phyloP scores from a whole-genome alignment of 2,797 vertebrate species.

The Lutjanus argentimaculatus region DNA sequence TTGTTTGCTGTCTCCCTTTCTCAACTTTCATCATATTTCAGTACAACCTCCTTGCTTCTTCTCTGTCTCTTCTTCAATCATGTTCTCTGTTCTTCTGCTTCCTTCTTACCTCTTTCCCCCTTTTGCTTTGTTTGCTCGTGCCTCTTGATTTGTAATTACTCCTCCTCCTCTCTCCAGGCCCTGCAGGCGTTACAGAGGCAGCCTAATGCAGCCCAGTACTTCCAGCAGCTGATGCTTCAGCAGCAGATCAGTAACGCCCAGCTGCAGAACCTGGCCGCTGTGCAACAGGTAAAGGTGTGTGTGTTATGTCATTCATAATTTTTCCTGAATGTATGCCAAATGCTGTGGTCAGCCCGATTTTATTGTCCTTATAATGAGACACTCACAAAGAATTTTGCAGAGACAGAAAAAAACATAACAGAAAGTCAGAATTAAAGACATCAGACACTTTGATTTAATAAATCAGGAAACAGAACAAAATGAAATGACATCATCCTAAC shows the following conservation, averaged over 20 bases:
- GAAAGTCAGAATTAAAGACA: no score
- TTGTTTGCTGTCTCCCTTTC: neutral
- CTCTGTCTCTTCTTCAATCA: neutral
- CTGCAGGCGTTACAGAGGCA: conserved; percentile 96
- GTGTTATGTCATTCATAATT: neutral
- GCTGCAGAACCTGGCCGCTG: conserved; percentile 95
- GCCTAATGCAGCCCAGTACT: conserved; percentile 97
- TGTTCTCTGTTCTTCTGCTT: no score
- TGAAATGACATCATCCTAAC: neutral
- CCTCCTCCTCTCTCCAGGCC: conserved; percentile 82
- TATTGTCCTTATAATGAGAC: no score
- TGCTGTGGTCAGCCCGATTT: neutral
- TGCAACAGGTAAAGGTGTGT: conserved; percentile 91
- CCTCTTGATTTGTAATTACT: neutral
- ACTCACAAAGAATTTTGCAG: no score
- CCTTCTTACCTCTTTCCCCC: neutral
- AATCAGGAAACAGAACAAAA: neutral
- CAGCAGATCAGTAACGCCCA: conserved; percentile 97
- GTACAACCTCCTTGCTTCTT: neutral
- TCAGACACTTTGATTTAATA: neutral
- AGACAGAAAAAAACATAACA: no score
- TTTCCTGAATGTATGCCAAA: fast-evolving
- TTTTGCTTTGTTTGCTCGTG: neutral
- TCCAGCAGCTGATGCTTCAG: conserved; percentile 98
- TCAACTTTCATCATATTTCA: neutral